Evolutionary conservation across 1,140 invertebrate species (phyloP).

Genomic region (Drosophila bocqueti): DNA sequence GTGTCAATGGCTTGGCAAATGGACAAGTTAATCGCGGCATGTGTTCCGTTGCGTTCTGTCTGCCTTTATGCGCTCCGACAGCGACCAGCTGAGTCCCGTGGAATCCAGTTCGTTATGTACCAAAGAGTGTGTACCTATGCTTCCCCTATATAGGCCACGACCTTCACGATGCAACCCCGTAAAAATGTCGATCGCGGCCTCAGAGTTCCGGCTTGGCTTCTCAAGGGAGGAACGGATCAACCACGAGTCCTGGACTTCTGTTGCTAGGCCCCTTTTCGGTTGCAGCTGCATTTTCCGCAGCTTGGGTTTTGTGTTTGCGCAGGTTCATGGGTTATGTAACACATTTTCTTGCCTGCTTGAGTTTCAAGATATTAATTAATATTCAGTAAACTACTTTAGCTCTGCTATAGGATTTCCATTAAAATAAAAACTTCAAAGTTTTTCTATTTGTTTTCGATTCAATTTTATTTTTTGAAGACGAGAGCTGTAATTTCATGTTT

Average conservation of each 20-base stretch:
- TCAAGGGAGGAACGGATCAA: conserved; percentile 15
- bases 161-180: conserved; percentile 57
- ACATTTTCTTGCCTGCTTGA: neutral
- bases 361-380: neutral
- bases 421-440: neutral
- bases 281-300: conserved; percentile 24
- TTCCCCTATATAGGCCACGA: conserved; percentile 26
- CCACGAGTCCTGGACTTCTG: conserved; percentile 16
- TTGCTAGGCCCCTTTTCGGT: conserved; percentile 19
- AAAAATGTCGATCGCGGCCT: conserved; percentile 1
- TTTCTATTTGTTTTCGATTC: neutral
- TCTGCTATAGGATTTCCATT: neutral
- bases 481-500: neutral
- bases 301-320: conserved; percentile 4
- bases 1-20: conserved; percentile 48
- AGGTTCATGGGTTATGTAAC: conserved; percentile 16
- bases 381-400: neutral
- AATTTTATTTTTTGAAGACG: neutral
- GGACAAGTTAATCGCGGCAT: conserved; percentile 54
- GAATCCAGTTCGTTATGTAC: conserved; percentile 14
- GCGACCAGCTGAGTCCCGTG: conserved; percentile 20
- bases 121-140: neutral
- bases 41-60: conserved; percentile 5
- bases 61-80: conserved; percentile 44
- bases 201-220: conserved; percentile 17